Evolutionary conservation across 2,113 vertebrate genomes (phyloP).

Genomic region (Paramisgurnus dabryanus): DNA sequence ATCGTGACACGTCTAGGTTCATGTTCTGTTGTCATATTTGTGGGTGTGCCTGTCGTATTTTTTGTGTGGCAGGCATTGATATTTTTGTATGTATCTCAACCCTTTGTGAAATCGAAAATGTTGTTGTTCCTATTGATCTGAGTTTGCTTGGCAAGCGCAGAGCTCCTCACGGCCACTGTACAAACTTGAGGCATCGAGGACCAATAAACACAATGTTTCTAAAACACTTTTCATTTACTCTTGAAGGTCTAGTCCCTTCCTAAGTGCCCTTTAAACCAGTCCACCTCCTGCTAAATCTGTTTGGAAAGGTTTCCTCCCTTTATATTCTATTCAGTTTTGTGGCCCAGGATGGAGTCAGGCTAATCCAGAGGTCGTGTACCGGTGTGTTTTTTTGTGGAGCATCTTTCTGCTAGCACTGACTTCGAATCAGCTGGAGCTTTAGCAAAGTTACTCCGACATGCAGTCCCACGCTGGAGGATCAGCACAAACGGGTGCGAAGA

Average conservation of each 20-base stretch:
- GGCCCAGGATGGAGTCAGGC: background rate
- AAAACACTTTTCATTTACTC: background rate
- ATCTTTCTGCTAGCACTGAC: constrained; percentile 5
- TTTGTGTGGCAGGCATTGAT: background rate
- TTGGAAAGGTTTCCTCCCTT: background rate
- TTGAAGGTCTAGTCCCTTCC: background rate
- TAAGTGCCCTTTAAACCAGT: background rate
- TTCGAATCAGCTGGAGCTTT: constrained; percentile 37
- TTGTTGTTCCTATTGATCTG: too few species aligned
- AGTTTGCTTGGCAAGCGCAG: too few species aligned
- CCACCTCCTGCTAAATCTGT: background rate
- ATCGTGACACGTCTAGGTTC: constrained; percentile 9
- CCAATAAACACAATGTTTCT: background rate
- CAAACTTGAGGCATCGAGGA: too few species aligned
- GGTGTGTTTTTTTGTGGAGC: background rate
- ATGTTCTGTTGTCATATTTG: constrained; percentile 1
- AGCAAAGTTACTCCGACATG: constrained; percentile 56
- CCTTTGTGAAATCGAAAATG: background rate
- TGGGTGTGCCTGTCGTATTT: background rate
- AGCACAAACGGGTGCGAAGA: constrained; percentile 53
- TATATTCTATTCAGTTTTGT: constrained; percentile 2
- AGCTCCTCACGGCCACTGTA: too few species aligned
- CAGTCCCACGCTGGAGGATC: constrained; percentile 51
- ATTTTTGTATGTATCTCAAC: background rate
- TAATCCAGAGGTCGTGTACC: constrained; percentile 23